Evolutionary conservation across 2,888 invertebrate species (phyloP).

Genomic region (Caenorhabditis sp.): DNA sequence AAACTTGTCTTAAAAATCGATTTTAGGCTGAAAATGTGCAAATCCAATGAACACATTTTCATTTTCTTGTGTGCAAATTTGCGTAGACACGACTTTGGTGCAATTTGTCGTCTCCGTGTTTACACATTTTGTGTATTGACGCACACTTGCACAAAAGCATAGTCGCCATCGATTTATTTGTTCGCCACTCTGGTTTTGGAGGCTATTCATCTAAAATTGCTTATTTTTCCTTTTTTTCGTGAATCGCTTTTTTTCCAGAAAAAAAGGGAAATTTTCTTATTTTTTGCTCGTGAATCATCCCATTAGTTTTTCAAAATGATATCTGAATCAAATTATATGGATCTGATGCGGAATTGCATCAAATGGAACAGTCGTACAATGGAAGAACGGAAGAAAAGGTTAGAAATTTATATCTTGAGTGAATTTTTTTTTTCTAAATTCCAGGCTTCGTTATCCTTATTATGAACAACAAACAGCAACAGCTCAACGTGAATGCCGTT

Average conservation of each 20-base stretch:
- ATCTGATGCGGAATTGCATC: constrained; percentile 66
- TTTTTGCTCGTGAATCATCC: too few species aligned
- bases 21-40: constrained; percentile 17
- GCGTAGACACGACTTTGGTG: constrained; percentile 31
- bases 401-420: too few species aligned
- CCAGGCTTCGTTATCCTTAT: constrained; percentile 51
- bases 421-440: background rate
- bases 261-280: too few species aligned
- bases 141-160: background rate
- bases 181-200: constrained; percentile 4
- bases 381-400: constrained; percentile 55
- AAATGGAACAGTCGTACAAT: constrained; percentile 64
- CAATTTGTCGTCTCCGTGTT: constrained; percentile 25
- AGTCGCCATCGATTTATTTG: constrained; percentile 2
- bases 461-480: constrained; percentile 69
- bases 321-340: constrained; percentile 63
- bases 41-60: background rate
- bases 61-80: constrained; percentile 17
- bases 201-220: constrained; percentile 8
- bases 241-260: too few species aligned
- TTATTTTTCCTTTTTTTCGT: too few species aligned
- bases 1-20: too few species aligned
- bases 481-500: constrained; percentile 59
- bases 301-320: constrained; percentile 46
- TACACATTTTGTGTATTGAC: constrained; percentile 9